Evolutionary conservation across 2,888 invertebrate genomes (phyloP).

Genomic region (Drosophila neoperkinsi): DNA sequence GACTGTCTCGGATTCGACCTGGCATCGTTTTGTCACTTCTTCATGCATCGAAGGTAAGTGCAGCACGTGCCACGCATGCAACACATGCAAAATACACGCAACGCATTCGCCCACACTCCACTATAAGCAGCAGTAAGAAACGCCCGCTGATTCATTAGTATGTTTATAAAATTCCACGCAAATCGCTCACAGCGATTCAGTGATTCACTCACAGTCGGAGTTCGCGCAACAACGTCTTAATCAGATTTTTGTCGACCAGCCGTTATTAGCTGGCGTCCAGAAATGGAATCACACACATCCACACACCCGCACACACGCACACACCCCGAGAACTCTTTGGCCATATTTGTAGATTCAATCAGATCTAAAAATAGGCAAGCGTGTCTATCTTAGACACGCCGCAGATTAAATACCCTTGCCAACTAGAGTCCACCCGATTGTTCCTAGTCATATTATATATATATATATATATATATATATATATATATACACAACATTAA

Average conservation of each 20-base stretch:
- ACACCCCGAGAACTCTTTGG: neutral
- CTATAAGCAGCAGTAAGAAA: neutral
- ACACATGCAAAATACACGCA: neutral
- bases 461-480: neutral
- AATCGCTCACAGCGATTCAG: slow-evolving; percentile 44
- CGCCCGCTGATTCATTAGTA: slow-evolving; percentile 14
- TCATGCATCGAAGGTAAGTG: slow-evolving; percentile 81
- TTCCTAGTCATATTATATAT: neutral
- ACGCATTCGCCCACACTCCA: neutral
- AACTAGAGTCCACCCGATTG: neutral
- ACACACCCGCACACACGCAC: neutral
- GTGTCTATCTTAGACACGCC: neutral
- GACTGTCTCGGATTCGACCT: slow-evolving; percentile 57
- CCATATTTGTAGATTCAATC: neutral
- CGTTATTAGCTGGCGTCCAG: slow-evolving; percentile 19
- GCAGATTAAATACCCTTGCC: neutral
- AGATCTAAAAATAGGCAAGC: neutral
- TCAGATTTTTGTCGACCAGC: slow-evolving; percentile 27
- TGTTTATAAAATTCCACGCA: slow-evolving; percentile 58
- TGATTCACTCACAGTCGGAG: slow-evolving; percentile 8
- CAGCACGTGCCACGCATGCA: neutral
- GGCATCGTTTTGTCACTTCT: slow-evolving; percentile 70
- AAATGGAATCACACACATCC: slow-evolving; percentile 18
- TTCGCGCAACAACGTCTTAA: slow-evolving; percentile 37
- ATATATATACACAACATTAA: neutral